These are phyloP conservation scores for Ctenochaetus hawaiiensis DNA, from an alignment of 2,797 vertebrate genomes.

Conservation along the genomic window DNA sequence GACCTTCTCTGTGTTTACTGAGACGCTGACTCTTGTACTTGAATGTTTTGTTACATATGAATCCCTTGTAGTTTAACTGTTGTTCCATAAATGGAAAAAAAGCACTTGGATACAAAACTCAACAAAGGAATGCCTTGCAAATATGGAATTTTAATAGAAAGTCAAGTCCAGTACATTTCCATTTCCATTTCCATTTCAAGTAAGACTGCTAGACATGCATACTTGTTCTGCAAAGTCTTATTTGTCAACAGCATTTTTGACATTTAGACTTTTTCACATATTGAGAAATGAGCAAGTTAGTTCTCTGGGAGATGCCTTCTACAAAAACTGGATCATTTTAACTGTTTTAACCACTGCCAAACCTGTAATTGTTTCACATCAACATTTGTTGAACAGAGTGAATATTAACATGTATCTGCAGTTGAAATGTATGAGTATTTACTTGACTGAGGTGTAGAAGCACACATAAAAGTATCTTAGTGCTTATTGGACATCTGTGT, in stretches of 20 bases:
- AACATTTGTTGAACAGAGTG: slow-evolving; percentile 17
- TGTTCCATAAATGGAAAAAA: slow-evolving; percentile 23
- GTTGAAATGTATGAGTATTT: background rate
- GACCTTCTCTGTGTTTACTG: slow-evolving; percentile 26
- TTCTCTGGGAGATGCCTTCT: background rate
- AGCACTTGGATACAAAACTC: slow-evolving; percentile 6
- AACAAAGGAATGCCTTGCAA: slow-evolving; percentile 6
- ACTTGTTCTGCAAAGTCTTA: slow-evolving; percentile 9
- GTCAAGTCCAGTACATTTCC: slow-evolving; percentile 6
- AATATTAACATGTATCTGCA: slow-evolving; percentile 26
- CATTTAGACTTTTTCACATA: slow-evolving; percentile 7
- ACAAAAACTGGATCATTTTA: background rate
- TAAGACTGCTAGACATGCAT: background rate
- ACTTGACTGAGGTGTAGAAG: slow-evolving; percentile 7
- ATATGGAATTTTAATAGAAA: slow-evolving; percentile 13
- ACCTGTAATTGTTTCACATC: background rate
- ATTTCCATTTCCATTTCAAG: too few relatives aligned
- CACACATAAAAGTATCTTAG: background rate
- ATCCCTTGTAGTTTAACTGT: slow-evolving; percentile 11
- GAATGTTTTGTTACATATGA: slow-evolving; percentile 6
- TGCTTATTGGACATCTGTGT: slow-evolving; percentile 15
- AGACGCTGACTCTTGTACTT: slow-evolving; percentile 32
- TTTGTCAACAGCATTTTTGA: background rate
- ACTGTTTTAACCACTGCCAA: background rate
- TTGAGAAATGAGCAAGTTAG: background rate